Base-by-base conservation (phyloP, 53 echinoderm and acorn worm genomes). In the Hippasteria phrygiana region DNA sequence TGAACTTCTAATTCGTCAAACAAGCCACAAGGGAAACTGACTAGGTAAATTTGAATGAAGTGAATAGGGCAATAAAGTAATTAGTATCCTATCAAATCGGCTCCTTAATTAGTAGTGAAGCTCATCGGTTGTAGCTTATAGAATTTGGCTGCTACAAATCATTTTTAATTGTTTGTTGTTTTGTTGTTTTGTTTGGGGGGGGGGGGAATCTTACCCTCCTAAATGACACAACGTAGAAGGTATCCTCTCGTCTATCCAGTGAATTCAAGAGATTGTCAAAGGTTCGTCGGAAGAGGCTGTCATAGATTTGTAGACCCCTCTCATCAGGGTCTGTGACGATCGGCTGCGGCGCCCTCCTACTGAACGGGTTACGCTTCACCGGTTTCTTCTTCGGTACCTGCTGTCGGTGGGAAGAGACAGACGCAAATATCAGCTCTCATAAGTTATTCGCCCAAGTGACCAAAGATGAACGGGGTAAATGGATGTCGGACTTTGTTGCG, bases 151-250 rank as follows among this genome's bases (percentile, higher is more conserved):
- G n/a, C n/a, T n/a, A n/a, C n/a, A n/a, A n/a, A n/a, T n/a, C n/a
- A n/a, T n/a, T n/a, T n/a, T n/a, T n/a, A n/a, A n/a, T n/a, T n/a
- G n/a, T n/a, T n/a, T n/a, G n/a, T n/a, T n/a, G n/a, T n/a, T n/a
- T n/a, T n/a, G n/a, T n/a, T n/a, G n/a, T n/a, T n/a, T n/a, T n/a
- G n/a, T n/a, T n/a, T n/a, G n/a, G n/a, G n/a, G n/a, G n/a, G n/a
- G n/a, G 11, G 40, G 18, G 0, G 0, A 0, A 74, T 28, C 90
- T 90, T 88, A 97, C 98, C 90, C 90, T 92, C 73, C 95, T 94
- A 78, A 97, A 95, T n/a, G 98, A 97, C 65, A 97, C 98, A 2
- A 97, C 94, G 53, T 97, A 97, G 80, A 94, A 97, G 6, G 98
- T 97, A 43, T 97, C 98, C 40, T 97, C 93, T 78, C 93, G 88